Evolutionary conservation across 2,113 vertebrate genomes (phyloP).

Genomic region (Oplegnathus fasciatus): DNA sequence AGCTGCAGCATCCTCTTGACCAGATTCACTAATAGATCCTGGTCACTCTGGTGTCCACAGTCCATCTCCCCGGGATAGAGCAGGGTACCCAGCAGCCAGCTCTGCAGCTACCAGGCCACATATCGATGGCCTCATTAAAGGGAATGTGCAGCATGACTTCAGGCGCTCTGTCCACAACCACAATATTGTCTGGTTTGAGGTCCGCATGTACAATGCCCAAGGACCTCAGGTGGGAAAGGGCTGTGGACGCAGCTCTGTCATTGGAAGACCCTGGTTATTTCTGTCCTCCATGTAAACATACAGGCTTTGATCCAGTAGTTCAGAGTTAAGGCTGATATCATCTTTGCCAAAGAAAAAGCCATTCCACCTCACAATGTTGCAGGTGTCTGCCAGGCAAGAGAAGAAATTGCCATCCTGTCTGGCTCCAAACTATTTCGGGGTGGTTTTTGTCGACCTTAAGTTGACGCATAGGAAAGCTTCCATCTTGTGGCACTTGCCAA

Average conservation of each 20-base stretch:
- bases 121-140: constrained; percentile 29
- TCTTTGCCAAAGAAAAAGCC: background rate
- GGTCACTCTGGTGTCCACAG: background rate
- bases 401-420: too few species aligned
- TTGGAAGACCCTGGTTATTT: background rate
- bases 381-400: too few species aligned
- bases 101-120: constrained; percentile 28
- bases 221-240: background rate
- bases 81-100: background rate
- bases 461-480: too few species aligned
- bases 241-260: background rate
- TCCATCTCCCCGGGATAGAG: background rate
- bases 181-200: constrained; percentile 12
- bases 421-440: too few species aligned
- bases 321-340: background rate
- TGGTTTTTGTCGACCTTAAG: too few species aligned
- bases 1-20: constrained; percentile 19
- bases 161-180: background rate
- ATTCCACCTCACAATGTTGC: background rate
- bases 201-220: background rate
- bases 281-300: background rate
- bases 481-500: too few species aligned
- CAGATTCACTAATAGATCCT: background rate
- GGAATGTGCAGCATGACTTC: constrained; percentile 15
- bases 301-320: background rate